A percentile compares a stretch with the other conserved stretches of the same genome.
Evolutionary conservation across 2,113 vertebrate genomes (phyloP).

Genomic region (Cercopithecus mona): DNA sequence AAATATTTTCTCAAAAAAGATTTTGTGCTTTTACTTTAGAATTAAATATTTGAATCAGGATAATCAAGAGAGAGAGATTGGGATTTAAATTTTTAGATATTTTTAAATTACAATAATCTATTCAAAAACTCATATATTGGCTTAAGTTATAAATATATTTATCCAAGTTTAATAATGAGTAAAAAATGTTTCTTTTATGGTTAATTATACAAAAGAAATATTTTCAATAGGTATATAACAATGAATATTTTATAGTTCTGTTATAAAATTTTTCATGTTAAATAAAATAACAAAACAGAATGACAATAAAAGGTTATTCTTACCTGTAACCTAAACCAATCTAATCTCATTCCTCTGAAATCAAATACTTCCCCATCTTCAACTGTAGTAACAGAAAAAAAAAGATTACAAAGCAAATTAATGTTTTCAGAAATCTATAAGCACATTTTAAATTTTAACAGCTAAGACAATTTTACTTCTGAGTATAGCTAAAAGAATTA

Average conservation of each 20-base stretch:
- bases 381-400: constrained; percentile 86
- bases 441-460: constrained; percentile 42
- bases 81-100: neutral
- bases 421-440: constrained; percentile 28
- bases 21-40: neutral
- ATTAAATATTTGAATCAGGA: neutral
- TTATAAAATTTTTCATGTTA: constrained; percentile 10
- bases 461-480: constrained; percentile 16
- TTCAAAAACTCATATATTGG: neutral
- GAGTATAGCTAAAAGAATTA: neutral
- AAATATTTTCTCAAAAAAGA: neutral
- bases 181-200: neutral
- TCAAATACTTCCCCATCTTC: constrained; percentile 99
- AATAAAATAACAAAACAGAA: constrained; percentile 4
- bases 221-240: neutral
- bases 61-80: neutral
- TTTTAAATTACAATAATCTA: neutral
- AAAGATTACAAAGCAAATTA: constrained; percentile 54
- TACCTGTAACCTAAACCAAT: constrained; percentile 99
- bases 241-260: neutral
- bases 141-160: constrained; percentile 12
- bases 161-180: neutral
- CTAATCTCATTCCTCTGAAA: constrained; percentile 98
- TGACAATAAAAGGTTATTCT: constrained; percentile 61
- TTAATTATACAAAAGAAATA: neutral